Evolutionary conservation across 2,888 invertebrate species (phyloP).

Genomic region (Drosophila nigritarsus): DNA sequence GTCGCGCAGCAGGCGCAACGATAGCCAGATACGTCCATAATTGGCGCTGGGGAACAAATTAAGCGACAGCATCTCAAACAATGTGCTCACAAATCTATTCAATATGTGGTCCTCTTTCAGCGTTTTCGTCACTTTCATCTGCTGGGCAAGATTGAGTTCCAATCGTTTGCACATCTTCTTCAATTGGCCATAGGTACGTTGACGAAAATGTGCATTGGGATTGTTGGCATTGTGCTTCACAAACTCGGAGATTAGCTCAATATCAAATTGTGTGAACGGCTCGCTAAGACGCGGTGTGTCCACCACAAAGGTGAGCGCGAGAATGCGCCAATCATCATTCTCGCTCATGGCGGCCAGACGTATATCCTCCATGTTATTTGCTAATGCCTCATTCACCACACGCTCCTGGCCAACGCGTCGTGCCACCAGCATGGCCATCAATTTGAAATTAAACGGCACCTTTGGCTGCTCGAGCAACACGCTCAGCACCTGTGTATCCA

Average conservation of each 20-base stretch:
- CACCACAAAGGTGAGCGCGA: conserved; percentile 87
- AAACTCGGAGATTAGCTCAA: not conserved
- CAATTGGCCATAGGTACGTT: not conserved
- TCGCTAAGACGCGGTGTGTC: conserved; percentile 90
- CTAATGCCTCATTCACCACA: not conserved
- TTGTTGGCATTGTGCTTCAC: not conserved
- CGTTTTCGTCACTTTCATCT: conserved; percentile 32
- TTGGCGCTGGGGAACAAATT: conserved; percentile 87
- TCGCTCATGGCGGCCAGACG: conserved; percentile 86
- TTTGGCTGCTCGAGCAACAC: not conserved
- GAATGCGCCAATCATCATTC: conserved; percentile 87
- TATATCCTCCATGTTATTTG: conserved; percentile 66
- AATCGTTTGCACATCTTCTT: conserved; percentile 51
- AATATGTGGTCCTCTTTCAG: conserved; percentile 63
- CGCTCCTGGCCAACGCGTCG: conserved; percentile 81
- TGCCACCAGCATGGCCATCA: conserved; percentile 45
- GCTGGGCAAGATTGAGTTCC: conserved; percentile 85
- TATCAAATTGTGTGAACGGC: not conserved
- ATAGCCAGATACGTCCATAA: conserved; percentile 86
- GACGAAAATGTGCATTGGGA: conserved; percentile 1
- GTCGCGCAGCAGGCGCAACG: conserved; percentile 80
- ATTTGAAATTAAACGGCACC: conserved; percentile 1
- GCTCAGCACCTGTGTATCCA: not conserved
- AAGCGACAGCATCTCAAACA: conserved; percentile 86
- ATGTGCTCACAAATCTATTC: conserved; percentile 85